Conservation (phyloP, 2,888 invertebrate genomes). For the Ferrisia virgata region DNA sequence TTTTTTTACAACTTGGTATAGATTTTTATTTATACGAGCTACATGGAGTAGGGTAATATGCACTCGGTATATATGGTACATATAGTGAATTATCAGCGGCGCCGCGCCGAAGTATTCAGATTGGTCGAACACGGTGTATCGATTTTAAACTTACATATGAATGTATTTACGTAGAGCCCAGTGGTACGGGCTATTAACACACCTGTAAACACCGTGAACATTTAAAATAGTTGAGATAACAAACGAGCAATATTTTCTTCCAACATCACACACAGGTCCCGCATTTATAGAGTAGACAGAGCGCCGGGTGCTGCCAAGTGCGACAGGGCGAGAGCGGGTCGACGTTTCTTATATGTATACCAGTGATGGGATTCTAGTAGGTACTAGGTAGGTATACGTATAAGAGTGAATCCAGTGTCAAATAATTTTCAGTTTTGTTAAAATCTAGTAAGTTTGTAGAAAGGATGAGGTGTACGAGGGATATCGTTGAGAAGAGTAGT, state of each 20-base stretch:
- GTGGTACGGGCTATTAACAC: conserved; percentile 23
- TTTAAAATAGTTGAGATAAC: conserved; percentile 39
- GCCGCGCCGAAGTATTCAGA: conserved; percentile 3
- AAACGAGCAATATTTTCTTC: conserved; percentile 36
- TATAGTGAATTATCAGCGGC: not conserved
- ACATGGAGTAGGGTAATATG: no score
- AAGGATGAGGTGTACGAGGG: not conserved
- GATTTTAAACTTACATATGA: not conserved
- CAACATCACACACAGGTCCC: conserved; percentile 10
- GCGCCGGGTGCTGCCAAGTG: no score
- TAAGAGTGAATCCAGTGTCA: not conserved
- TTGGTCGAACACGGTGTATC: conserved; percentile 4
- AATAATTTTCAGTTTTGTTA: not conserved
- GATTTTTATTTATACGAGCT: not conserved
- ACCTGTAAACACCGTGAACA: conserved; percentile 32
- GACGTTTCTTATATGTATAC: not conserved
- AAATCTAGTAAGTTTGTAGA: not conserved
- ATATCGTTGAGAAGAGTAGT: no score
- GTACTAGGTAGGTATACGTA: no score
- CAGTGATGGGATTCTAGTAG: not conserved
- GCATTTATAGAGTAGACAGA: not conserved
- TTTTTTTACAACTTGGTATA: not conserved
- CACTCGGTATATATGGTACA: no score
- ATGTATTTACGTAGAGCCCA: not conserved
- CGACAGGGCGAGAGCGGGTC: not conserved